phyloP scores from a whole-genome alignment of 2,888 invertebrate genomes.

The Drosophila dives region DNA sequence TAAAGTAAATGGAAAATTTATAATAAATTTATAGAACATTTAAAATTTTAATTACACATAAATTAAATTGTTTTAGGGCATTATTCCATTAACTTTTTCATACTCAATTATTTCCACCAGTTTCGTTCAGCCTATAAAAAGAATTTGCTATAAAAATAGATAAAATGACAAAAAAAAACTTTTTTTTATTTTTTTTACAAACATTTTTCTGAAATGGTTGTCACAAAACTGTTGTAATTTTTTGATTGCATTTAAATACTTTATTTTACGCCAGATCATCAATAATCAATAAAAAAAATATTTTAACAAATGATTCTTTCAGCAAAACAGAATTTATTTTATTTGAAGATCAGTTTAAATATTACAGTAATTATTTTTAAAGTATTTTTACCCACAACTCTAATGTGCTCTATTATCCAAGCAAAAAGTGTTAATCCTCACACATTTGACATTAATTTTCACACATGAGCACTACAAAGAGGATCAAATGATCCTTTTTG shows the following conservation, averaged over 20 bases:
- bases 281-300: too few relatives aligned
- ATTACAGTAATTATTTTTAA: background rate
- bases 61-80: fast-evolving
- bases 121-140: background rate
- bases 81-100: background rate
- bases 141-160: background rate
- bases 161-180: background rate
- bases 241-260: background rate
- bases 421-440: constrained; percentile 45
- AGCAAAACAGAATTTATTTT: background rate
- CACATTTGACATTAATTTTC: constrained; percentile 39
- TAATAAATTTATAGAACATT: background rate
- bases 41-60: background rate
- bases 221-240: background rate
- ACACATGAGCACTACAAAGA: constrained; percentile 42
- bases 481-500: constrained; percentile 13
- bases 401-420: constrained; percentile 4
- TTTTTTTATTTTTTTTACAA: too few relatives aligned
- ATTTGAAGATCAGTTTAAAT: background rate
- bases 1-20: background rate
- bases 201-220: background rate
- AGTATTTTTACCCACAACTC: background rate
- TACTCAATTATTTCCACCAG: background rate
- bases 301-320: background rate
- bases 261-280: background rate